phyloP scores from a whole-genome alignment of 2,113 vertebrate genomes.

The Sterna hirundo region DNA sequence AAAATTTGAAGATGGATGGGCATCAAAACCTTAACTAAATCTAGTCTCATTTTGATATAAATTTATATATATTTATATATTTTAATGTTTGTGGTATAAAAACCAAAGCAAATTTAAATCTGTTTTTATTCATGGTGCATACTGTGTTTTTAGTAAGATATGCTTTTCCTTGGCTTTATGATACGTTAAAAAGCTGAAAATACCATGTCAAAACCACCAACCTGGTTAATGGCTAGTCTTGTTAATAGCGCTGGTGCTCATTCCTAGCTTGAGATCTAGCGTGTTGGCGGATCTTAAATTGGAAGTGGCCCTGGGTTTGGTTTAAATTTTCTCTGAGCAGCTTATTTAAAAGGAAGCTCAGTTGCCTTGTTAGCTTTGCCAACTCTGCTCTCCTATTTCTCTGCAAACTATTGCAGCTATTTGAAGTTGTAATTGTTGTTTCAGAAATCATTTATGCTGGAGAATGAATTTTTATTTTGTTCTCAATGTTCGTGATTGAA shows the following conservation, averaged over 20 bases:
- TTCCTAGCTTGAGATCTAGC: slow-evolving; percentile 41
- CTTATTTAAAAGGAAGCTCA: slow-evolving; percentile 40
- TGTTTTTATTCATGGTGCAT: neutral
- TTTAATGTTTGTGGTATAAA: neutral
- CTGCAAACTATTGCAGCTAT: slow-evolving; percentile 40
- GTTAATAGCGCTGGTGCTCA: slow-evolving; percentile 15
- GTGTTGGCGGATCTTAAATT: slow-evolving; percentile 34
- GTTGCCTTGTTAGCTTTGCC: slow-evolving; percentile 60
- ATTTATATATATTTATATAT: neutral
- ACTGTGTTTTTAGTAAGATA: neutral
- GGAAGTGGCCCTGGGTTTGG: slow-evolving; percentile 31
- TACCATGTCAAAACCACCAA: neutral
- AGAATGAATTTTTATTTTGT: slow-evolving; percentile 42
- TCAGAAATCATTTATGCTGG: slow-evolving; percentile 49
- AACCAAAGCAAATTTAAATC: neutral
- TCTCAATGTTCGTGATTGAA: neutral
- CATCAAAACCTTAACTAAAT: neutral
- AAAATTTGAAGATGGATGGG: neutral
- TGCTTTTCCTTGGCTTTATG: slow-evolving; percentile 54
- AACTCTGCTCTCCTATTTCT: slow-evolving; percentile 58
- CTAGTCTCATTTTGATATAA: neutral
- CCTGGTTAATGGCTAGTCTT: neutral
- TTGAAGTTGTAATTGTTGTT: slow-evolving; percentile 32
- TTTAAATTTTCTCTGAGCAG: slow-evolving; percentile 27
- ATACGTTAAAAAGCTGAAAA: neutral